Conservation (phyloP, 1,140 invertebrate species). For the Pogonognathellus flavescens region DNA sequence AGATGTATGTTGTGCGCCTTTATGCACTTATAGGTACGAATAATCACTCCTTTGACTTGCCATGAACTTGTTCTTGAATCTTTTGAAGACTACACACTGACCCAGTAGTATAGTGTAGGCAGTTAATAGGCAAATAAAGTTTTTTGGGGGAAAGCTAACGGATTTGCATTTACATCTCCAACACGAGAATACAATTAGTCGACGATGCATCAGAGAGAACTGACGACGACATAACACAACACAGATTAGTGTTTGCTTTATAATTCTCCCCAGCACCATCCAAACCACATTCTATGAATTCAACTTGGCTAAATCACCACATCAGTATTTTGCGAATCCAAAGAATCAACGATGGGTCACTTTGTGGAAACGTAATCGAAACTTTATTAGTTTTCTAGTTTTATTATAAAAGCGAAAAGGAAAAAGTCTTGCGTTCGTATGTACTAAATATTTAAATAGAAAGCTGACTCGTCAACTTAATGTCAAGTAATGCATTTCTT, state of each 20-base stretch:
- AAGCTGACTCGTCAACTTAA: conserved; percentile 29
- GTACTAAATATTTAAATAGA: conserved; percentile 33
- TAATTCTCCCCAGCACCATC: background rate
- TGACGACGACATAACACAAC: background rate
- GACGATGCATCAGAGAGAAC: background rate
- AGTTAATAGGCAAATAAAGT: conserved; percentile 41
- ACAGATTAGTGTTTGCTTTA: background rate
- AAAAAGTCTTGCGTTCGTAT: conserved; percentile 39
- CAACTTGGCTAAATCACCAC: background rate
- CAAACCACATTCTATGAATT: background rate
- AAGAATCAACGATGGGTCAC: background rate
- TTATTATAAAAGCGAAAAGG: conserved; percentile 32
- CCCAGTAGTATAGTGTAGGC: conserved; percentile 44
- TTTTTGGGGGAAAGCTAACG: conserved; percentile 47
- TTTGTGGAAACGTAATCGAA: background rate
- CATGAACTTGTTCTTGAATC: conserved; percentile 26
- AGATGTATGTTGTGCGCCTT: background rate
- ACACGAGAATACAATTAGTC: conserved; percentile 35
- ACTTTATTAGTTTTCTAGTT: background rate
- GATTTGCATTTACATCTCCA: conserved; percentile 41
- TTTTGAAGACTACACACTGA: conserved; percentile 28
- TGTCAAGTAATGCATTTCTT: background rate
- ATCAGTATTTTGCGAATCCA: background rate
- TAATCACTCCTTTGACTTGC: conserved; percentile 11
- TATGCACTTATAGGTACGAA: background rate